Evolutionary conservation across 1,140 invertebrate species (phyloP).

Genomic region (Zaprionus ghesquierei): DNA sequence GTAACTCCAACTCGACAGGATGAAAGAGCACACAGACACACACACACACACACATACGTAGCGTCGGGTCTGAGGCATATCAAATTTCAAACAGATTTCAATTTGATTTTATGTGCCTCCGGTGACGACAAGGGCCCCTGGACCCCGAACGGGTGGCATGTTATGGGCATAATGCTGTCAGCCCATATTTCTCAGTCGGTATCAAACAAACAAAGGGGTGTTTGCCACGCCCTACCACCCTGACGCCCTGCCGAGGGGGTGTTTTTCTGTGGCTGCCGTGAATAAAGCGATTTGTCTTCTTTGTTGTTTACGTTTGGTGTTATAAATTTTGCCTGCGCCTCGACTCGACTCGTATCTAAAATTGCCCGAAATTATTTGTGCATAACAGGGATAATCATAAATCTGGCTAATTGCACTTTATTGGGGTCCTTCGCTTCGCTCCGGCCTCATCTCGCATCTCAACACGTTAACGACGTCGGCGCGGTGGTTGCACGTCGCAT

Average conservation of each 20-base stretch:
- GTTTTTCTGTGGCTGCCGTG: slow-evolving; percentile 73
- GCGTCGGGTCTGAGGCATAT: slow-evolving; percentile 39
- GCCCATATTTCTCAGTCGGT: slow-evolving; percentile 39
- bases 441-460: neutral
- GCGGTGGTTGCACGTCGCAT: slow-evolving; percentile 32
- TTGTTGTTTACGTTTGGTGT: slow-evolving; percentile 79
- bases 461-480: slow-evolving; percentile 7
- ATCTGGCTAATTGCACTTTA: slow-evolving; percentile 82
- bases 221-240: slow-evolving; percentile 1
- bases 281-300: slow-evolving; percentile 80
- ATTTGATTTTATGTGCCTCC: slow-evolving; percentile 73
- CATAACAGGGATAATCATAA: slow-evolving; percentile 83
- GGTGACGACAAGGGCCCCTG: slow-evolving; percentile 36
- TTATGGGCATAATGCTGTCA: slow-evolving; percentile 33
- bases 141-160: neutral
- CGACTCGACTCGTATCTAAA: slow-evolving; percentile 51
- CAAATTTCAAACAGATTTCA: slow-evolving; percentile 81
- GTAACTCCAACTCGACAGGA: slow-evolving; percentile 2
- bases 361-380: slow-evolving; percentile 81
- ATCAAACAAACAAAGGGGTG: slow-evolving; percentile 49
- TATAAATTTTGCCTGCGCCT: slow-evolving; percentile 69
- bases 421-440: slow-evolving; percentile 58
- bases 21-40: neutral
- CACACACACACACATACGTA: slow-evolving; percentile 32
- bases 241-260: slow-evolving; percentile 39